phyloP scores from a whole-genome alignment of 2,888 invertebrate genomes.

The Thysanoteuthis rhombus region DNA sequence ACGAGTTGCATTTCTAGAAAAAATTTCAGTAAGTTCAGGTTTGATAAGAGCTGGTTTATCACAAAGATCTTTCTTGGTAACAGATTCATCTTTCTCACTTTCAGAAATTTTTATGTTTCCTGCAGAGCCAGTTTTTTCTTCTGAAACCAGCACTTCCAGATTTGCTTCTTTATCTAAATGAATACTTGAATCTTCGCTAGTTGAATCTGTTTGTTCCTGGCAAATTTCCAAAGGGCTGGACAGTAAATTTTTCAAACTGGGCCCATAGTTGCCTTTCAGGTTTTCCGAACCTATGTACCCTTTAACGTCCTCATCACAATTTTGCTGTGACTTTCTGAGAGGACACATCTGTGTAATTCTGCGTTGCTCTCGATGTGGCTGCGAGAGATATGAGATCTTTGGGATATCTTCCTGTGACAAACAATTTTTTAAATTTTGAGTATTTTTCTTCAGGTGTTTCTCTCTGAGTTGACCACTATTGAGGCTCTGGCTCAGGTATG shows the following conservation, averaged over 20 bases:
- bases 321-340: background rate
- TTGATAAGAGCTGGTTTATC: background rate
- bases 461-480: background rate
- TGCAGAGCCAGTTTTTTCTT: background rate
- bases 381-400: background rate
- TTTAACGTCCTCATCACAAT: background rate
- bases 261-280: background rate
- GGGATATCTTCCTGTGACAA: background rate
- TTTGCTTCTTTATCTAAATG: background rate
- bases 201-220: background rate
- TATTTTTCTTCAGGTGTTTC: background rate
- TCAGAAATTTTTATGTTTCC: background rate
- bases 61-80: background rate
- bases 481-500: background rate
- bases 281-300: background rate
- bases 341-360: background rate
- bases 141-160: background rate
- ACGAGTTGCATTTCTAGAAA: background rate
- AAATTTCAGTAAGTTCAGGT: background rate
- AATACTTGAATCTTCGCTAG: background rate
- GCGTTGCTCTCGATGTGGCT: background rate
- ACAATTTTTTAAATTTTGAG: background rate
- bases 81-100: background rate
- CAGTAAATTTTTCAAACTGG: background rate
- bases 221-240: background rate